These are phyloP conservation scores for Sardinella longiceps DNA, from an alignment of 2,797 vertebrate genomes.

Conservation along the genomic window DNA sequence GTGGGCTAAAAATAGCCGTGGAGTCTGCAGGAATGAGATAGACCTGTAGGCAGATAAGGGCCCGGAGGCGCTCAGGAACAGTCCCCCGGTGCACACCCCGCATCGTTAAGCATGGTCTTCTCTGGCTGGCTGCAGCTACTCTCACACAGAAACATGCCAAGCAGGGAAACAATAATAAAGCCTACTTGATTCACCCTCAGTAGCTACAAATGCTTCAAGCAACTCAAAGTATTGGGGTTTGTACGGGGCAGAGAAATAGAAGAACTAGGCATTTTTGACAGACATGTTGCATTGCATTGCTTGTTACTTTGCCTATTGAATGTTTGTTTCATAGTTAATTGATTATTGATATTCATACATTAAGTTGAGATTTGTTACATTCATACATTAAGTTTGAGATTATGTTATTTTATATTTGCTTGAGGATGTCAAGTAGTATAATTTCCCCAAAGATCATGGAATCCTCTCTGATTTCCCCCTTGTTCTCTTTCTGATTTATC, in stretches of 20 bases:
- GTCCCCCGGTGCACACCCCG: neutral
- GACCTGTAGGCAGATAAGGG: slow-evolving; percentile 56
- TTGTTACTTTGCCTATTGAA: neutral
- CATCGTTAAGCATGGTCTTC: neutral
- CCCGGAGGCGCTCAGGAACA: slow-evolving; percentile 45
- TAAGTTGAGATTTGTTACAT: no score
- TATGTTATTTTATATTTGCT: no score
- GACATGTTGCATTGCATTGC: neutral
- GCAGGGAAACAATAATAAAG: neutral
- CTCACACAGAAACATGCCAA: neutral
- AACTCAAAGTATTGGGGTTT: neutral
- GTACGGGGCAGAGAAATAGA: no score
- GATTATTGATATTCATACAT: no score
- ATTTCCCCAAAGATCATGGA: no score
- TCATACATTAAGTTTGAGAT: no score
- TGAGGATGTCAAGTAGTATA: no score
- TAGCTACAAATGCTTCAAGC: neutral
- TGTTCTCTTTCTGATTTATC: neutral
- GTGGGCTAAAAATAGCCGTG: slow-evolving; percentile 65
- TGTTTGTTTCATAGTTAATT: neutral
- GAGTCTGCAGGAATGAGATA: slow-evolving; percentile 59
- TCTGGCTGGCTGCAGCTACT: neutral
- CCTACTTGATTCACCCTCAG: neutral
- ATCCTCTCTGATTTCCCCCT: neutral
- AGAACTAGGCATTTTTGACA: no score